Percentiles rank a stretch among this genome's conserved stretches.
Conservation (phyloP, 2,113 vertebrate species). For the Cathartes aura region DNA sequence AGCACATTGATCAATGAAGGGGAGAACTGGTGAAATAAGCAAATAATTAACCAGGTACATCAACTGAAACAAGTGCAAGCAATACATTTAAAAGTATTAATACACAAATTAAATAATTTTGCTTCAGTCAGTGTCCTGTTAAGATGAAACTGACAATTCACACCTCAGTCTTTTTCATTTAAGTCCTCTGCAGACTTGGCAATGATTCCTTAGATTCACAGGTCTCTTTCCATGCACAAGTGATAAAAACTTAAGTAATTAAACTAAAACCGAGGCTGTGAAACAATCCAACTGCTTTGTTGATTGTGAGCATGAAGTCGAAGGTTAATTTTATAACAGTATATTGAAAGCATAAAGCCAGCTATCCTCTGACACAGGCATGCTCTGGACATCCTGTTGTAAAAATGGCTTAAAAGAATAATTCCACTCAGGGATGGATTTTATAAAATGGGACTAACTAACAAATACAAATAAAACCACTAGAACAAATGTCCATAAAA, state of each 20-base stretch:
- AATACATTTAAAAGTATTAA: background rate
- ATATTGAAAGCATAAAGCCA: background rate
- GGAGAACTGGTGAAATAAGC: background rate
- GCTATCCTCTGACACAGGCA: background rate
- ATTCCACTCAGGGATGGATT: background rate
- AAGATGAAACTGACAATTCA: background rate
- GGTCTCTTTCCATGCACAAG: background rate
- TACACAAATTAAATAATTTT: background rate
- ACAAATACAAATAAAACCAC: background rate
- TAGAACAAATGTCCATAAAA: background rate
- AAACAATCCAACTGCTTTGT: background rate
- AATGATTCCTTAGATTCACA: background rate
- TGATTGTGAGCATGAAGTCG: background rate
- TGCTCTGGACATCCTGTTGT: background rate
- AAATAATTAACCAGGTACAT: background rate
- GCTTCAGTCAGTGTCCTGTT: background rate
- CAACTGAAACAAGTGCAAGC: background rate
- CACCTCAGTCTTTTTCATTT: background rate
- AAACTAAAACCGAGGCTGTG: background rate
- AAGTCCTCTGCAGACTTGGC: background rate
- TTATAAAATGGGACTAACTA: background rate
- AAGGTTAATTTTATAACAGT: slow-evolving; percentile 30
- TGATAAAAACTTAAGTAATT: background rate
- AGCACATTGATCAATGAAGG: background rate
- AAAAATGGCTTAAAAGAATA: background rate